Conservation (phyloP, 2,888 invertebrate genomes). For the Lamproptera curius region DNA sequence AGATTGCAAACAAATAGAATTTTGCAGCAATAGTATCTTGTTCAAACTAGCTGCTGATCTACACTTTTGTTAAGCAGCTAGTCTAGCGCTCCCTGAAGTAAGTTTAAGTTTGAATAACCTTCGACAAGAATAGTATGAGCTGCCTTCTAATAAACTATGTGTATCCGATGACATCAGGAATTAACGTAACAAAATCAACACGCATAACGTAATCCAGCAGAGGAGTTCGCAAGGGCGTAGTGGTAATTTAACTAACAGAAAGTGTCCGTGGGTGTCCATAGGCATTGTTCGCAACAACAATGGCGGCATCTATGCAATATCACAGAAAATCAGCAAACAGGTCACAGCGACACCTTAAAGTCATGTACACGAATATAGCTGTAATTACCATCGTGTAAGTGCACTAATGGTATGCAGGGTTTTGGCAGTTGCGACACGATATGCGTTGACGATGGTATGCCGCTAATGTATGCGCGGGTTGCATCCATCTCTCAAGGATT, state of each 20-base stretch:
- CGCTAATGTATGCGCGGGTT: constrained; percentile 58
- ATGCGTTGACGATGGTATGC: constrained; percentile 28
- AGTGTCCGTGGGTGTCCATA: constrained; percentile 54
- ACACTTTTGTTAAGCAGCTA: too few relatives aligned
- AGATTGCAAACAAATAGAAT: too few relatives aligned
- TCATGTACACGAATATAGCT: constrained; percentile 20
- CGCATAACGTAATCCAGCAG: constrained; percentile 31
- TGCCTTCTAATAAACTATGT: too few relatives aligned
- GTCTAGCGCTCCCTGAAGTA: too few relatives aligned
- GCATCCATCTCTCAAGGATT: constrained; percentile 61
- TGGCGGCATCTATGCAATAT: constrained; percentile 58
- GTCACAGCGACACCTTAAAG: constrained; percentile 22
- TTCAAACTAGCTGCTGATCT: too few relatives aligned
- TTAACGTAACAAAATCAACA: constrained; percentile 15
- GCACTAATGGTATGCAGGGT: constrained; percentile 20
- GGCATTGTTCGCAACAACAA: constrained; percentile 66
- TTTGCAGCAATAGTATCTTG: too few relatives aligned
- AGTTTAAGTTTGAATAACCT: too few relatives aligned
- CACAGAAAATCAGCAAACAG: constrained; percentile 31
- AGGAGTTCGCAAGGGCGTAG: constrained; percentile 44
- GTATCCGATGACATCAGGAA: neutral
- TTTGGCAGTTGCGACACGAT: constrained; percentile 19
- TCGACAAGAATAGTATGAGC: too few relatives aligned
- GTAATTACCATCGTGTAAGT: constrained; percentile 18
- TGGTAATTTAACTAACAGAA: constrained; percentile 43